A percentile compares a stretch with the other conserved stretches of the same genome.
These are phyloP conservation scores for Lycocorax pyrrhopterus DNA, from an alignment of 2,113 vertebrate species.

Conservation along the genomic window DNA sequence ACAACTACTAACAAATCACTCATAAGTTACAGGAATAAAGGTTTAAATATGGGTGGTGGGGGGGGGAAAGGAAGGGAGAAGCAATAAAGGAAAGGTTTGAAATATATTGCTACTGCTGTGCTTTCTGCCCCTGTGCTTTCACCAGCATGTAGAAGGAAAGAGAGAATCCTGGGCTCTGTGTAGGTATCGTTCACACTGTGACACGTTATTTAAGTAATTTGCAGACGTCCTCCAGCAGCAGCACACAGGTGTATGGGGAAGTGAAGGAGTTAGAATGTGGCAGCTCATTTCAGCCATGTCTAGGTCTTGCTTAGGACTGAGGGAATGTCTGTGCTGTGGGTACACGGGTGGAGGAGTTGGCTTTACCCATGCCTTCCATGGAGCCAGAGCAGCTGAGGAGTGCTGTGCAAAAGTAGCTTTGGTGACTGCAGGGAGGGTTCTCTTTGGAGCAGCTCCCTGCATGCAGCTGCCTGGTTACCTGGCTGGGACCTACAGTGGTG, in stretches of 20 bases:
- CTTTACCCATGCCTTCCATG: background rate
- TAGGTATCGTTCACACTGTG: background rate
- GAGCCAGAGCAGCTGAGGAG: background rate
- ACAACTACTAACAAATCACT: background rate
- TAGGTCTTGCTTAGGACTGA: background rate
- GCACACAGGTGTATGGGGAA: background rate
- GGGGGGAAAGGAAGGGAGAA: accelerated
- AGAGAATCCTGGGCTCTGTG: background rate
- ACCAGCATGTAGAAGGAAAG: background rate
- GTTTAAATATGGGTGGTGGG: background rate
- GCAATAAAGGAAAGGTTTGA: background rate
- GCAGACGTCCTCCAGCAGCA: background rate
- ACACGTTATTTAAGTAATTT: background rate
- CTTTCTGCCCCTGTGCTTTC: background rate
- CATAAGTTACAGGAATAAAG: background rate
- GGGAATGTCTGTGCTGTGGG: background rate
- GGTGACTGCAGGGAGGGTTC: background rate
- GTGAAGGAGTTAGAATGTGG: background rate
- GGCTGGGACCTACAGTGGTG: background rate
- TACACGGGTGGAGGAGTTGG: background rate
- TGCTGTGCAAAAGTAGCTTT: background rate
- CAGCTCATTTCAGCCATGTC: background rate
- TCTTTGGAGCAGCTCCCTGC: background rate
- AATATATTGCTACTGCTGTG: background rate
- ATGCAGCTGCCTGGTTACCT: background rate